phyloP scores from a whole-genome alignment of 2,797 vertebrate species.

The Dicrostonyx torquatus region DNA sequence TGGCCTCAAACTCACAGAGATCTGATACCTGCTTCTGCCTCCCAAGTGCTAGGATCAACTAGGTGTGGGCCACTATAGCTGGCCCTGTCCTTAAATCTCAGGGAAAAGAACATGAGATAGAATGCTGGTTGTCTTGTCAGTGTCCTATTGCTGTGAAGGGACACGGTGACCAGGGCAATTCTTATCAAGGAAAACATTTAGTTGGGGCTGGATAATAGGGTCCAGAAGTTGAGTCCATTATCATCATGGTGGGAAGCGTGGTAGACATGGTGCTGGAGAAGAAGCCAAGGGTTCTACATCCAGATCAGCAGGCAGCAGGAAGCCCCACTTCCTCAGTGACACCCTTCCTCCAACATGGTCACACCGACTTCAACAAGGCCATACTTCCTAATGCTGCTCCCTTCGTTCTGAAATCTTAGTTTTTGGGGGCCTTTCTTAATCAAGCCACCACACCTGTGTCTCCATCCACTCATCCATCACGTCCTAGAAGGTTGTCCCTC shows the following conservation, averaged over 20 bases:
- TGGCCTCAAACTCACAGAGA: background rate
- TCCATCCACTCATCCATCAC: background rate
- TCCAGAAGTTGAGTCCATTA: background rate
- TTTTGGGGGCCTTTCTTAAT: background rate
- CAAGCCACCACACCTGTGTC: background rate
- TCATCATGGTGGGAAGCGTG: background rate
- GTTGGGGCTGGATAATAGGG: no score
- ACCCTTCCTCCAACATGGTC: background rate
- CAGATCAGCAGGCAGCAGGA: background rate
- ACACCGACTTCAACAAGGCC: background rate
- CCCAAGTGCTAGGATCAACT: background rate
- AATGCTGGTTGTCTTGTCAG: background rate
- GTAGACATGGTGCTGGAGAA: background rate
- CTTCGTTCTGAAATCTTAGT: background rate
- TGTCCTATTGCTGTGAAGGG: background rate
- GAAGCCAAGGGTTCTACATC: background rate
- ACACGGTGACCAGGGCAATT: background rate
- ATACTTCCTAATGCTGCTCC: background rate
- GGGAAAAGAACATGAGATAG: background rate
- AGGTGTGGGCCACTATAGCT: background rate
- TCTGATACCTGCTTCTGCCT: background rate
- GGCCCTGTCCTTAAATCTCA: background rate
- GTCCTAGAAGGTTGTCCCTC: background rate
- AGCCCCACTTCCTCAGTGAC: background rate
- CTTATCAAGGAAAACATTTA: background rate